Base-by-base conservation (phyloP, 2,797 vertebrate genomes). In the Hippocampus kuda region DNA sequence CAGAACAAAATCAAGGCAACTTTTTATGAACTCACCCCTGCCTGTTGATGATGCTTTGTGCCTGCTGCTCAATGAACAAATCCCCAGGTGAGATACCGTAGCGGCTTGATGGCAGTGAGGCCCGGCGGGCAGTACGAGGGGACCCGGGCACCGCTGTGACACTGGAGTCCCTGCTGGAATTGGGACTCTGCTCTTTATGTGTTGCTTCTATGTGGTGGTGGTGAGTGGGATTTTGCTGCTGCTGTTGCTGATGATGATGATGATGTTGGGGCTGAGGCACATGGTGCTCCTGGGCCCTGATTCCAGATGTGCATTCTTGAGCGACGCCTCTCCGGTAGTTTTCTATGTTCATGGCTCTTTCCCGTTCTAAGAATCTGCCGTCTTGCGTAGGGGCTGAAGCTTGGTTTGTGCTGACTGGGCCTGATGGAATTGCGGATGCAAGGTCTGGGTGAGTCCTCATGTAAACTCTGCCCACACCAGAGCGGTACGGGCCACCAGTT, bases 21-120 rank as follows among this genome's bases (percentile, higher is more conserved):
- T 2, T 67, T 61, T 30, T 30, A 5, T n/a, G 24, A 72, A 81
- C 93, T 94, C 88, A 98, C 97, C 94, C 94, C 86, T 94, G 89
- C 68, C 94, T 92, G 84, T 73, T 90, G 81, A 95, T 91, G 73
- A 93, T 94, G 71, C 85, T 84, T 74, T 94, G 93, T 53, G 92
- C 87, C 75, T 92, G 91, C 67, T 90, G 87, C 83, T 97, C 94
- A 62, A 92, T 90, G 53, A 91, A 88, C 72, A 94, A 77, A 80
- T 90, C 93, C 79, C 91, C 93, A 0, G 92, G 93, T 72, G 95
- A 95, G 77, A 93, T 87, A 63, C 92, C 92, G 8, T 90, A 92
- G 71, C 93, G 92, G 0, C 91, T 84, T 4, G 92, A 91, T 8
- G 93, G 89, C 70, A 94, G 88, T 18, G 94, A 92, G 73, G 90